Base-by-base conservation (phyloP, 2,797 vertebrate genomes). In the Thamnophis elegans region DNA sequence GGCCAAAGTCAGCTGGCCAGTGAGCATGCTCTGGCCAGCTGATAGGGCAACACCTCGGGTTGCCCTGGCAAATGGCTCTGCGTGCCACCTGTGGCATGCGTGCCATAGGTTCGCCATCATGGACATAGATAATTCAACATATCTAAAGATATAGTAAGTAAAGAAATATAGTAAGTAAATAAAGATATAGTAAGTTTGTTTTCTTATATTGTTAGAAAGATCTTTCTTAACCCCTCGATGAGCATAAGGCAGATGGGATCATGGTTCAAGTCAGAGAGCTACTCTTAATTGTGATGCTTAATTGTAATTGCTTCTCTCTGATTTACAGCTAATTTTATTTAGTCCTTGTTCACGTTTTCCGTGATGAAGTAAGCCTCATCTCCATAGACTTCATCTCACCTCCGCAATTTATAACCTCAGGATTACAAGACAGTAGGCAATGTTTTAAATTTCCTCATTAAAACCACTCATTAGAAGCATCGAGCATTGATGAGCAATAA, bases 391-490 rank as follows among this genome's bases (percentile, higher is more conserved):
- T 90, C 5, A 13, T 89, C 93, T 4, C 13, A 93, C 90, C 36
- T 47, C 82, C 94, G 32, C 89, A 2, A 94, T 51, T 88, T 88
- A 10, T 93, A 89, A 16, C 93, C 68, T 91, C 86, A 90, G 93
- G 96, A 95, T 82, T 60, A 94, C 82, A 1, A 94, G 9, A 89
- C 22, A 86, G 11, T 36, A 96, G 14, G 91, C 95, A 95, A 89
- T 0, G 88, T 92, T 91, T 92, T 51, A 91, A 54, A 94, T 85
- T 68, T 65, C 86, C 59, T 93, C 58, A 94, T 91, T 93, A 94
- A 95, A 94, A 85, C 62, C 53, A 16, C 1, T 4, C 82, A 89
- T 60, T 88, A 93, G 73, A 90, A 91, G 1, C 26, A 92, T 91
- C 73, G 12, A 91, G 93, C 87, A 62, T 85, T 88, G 26, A 7